A percentile compares a stretch with the other conserved stretches of the same genome.
These are phyloP conservation scores for Vulpes vulpes DNA, from an alignment of 2,113 vertebrate species.

Conservation along the genomic window DNA sequence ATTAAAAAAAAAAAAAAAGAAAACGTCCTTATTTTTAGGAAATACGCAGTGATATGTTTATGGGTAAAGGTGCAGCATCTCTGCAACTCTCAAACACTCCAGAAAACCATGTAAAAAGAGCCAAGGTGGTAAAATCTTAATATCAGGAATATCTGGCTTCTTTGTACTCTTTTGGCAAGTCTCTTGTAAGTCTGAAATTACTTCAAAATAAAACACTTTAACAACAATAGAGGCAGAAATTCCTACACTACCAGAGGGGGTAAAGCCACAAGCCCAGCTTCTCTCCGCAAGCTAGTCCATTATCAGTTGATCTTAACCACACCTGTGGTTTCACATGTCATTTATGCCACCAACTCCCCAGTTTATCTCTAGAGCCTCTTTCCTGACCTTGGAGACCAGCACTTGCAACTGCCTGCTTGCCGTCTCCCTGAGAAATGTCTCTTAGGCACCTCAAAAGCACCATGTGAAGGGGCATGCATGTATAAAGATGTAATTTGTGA, in stretches of 20 bases:
- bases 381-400: neutral
- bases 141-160: neutral
- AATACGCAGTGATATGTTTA: neutral
- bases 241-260: neutral
- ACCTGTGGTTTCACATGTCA: neutral
- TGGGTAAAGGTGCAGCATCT: neutral
- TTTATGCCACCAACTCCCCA: too few relatives aligned
- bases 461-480: neutral
- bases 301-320: too few relatives aligned
- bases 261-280: neutral
- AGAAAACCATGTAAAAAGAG: neutral
- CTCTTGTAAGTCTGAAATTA: neutral
- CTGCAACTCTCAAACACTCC: neutral
- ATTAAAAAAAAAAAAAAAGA: too few relatives aligned
- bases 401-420: neutral
- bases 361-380: neutral
- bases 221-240: neutral
- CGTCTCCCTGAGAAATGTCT: neutral
- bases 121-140: neutral
- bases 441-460: neutral
- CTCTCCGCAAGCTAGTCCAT: neutral
- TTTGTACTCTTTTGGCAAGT: neutral
- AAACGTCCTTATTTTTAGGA: neutral
- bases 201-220: neutral
- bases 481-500: neutral